Percentiles rank a stretch among this genome's conserved stretches.
These are phyloP conservation scores for Drosophila virilis DNA, from an alignment of 1,140 invertebrate species.

Conservation along the genomic window DNA sequence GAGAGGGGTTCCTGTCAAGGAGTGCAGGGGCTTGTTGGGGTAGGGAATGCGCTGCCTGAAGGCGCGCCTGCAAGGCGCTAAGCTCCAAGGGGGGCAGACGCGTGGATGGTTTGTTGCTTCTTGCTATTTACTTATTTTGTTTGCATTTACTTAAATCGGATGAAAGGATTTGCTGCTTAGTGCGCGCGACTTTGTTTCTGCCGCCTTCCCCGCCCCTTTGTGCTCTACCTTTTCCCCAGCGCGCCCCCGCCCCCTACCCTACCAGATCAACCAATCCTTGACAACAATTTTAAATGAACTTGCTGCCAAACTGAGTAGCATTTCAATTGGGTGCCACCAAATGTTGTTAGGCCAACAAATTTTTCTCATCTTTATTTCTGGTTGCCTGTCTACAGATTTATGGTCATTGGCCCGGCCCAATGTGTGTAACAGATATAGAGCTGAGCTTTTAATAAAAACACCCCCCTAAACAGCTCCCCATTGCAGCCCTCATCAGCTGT, in stretches of 20 bases:
- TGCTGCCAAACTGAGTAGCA: slow-evolving; percentile 52
- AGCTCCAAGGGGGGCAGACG: slow-evolving; percentile 48
- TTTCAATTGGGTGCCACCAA: slow-evolving; percentile 37
- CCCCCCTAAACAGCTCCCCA: background rate
- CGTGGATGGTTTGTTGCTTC: slow-evolving; percentile 62
- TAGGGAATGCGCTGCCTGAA: background rate
- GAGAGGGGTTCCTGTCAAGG: slow-evolving; percentile 24
- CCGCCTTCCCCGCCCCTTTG: background rate
- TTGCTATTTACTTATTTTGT: slow-evolving; percentile 83
- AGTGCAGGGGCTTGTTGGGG: too few species aligned
- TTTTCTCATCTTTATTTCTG: slow-evolving; percentile 7
- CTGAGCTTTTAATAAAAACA: slow-evolving; percentile 42
- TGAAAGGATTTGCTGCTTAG: slow-evolving; percentile 82
- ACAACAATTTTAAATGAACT: slow-evolving; percentile 58
- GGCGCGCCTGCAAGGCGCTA: slow-evolving; percentile 41
- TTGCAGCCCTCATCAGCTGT: slow-evolving; percentile 37
- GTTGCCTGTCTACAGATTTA: slow-evolving; percentile 50
- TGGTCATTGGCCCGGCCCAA: slow-evolving; percentile 54
- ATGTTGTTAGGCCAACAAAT: slow-evolving; percentile 32
- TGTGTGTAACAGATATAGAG: slow-evolving; percentile 61
- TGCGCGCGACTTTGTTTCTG: slow-evolving; percentile 63
- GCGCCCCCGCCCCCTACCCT: background rate
- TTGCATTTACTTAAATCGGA: slow-evolving; percentile 83
- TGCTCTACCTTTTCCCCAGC: slow-evolving; percentile 3
- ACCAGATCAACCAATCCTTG: background rate